A percentile compares a stretch with the other conserved stretches of the same genome.
phyloP scores from a whole-genome alignment of 2,888 invertebrate genomes.

The Sminthurinus aureus region DNA sequence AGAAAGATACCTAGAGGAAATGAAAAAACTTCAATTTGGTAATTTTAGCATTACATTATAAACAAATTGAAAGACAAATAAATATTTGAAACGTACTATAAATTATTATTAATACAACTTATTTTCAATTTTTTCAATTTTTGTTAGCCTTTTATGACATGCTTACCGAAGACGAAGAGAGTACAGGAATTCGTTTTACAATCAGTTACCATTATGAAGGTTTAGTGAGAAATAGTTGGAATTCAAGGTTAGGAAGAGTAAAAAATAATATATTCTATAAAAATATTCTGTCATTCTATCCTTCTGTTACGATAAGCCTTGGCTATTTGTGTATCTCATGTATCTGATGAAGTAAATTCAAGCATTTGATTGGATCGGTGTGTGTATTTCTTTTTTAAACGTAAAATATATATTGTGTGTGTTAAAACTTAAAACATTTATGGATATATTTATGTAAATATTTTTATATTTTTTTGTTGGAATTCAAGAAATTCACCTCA shows the following conservation, averaged over 20 bases:
- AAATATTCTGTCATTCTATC: slow-evolving; percentile 85
- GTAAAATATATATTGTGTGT: slow-evolving; percentile 19
- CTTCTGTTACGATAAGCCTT: slow-evolving; percentile 82
- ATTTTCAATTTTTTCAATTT: slow-evolving; percentile 39
- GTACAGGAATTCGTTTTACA: slow-evolving; percentile 80
- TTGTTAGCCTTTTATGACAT: slow-evolving; percentile 86
- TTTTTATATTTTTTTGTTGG: not conserved
- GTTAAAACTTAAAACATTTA: not conserved
- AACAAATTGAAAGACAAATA: not conserved
- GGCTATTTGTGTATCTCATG: slow-evolving; percentile 76
- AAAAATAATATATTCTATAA: no score
- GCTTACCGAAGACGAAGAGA: slow-evolving; percentile 74
- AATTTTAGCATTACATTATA: slow-evolving; percentile 60
- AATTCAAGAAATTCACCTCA: slow-evolving; percentile 85
- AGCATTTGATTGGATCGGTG: slow-evolving; percentile 48
- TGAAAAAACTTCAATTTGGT: slow-evolving; percentile 91
- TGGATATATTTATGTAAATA: not conserved
- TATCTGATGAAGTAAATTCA: slow-evolving; percentile 70
- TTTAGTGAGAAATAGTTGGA: slow-evolving; percentile 84
- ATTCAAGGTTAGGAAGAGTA: no score
- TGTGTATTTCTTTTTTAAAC: not conserved
- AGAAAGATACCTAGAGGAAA: slow-evolving; percentile 81
- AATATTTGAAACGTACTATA: not conserved
- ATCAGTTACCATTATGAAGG: slow-evolving; percentile 91
- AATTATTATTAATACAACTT: not conserved